Evolutionary conservation across 2,113 vertebrate genomes (phyloP), one percentile per base, ranked within the genome.

Genomic region (Scytalopus superciliaris): DNA sequence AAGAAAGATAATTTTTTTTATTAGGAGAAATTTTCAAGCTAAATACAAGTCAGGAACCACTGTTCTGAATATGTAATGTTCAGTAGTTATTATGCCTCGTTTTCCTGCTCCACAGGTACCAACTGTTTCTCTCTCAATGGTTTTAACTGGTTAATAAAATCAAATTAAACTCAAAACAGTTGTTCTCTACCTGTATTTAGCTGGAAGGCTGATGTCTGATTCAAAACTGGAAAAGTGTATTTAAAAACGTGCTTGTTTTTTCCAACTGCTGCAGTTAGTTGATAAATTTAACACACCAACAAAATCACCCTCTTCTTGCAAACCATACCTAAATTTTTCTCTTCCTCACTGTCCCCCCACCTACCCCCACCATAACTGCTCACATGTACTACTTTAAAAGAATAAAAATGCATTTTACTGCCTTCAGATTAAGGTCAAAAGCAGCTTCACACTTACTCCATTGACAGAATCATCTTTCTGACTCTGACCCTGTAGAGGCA

Each of bases 381-480:
- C 25, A 39, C 24, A 69, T 47, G 19, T 23, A 33, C 7, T 17
- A 31, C 42, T 87, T 88, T 24, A 84, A 79, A 93, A 64, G 33
- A 74, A 57, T 40, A 49, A 89, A 88, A 95, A 95, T 50, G 22
- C 14, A 42, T 91, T 91, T 84, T 68, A 76, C 66, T 94, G 30
- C 27, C 39, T 42, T 87, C 37, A 83, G 52, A 90, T 85, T 91
- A 91, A 95, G 78, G 91, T 86, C 83, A 92, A 88, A 86, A 75
- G 25, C 74, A 87, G 66, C 57, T 75, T 91, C 57, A 53, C 50
- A 33, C 33, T 96, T 86, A 74, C 52, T 92, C 47, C 67, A 81
- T 82, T 93, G 94, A 82, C 45, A 81, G 93, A 93, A 39, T 67
- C 60, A 86, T 94, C 89, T 92, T 93, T 96, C 93, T 95, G 75